Base-by-base conservation (phyloP, 2,888 invertebrate species). In the Selenia dentaria region DNA sequence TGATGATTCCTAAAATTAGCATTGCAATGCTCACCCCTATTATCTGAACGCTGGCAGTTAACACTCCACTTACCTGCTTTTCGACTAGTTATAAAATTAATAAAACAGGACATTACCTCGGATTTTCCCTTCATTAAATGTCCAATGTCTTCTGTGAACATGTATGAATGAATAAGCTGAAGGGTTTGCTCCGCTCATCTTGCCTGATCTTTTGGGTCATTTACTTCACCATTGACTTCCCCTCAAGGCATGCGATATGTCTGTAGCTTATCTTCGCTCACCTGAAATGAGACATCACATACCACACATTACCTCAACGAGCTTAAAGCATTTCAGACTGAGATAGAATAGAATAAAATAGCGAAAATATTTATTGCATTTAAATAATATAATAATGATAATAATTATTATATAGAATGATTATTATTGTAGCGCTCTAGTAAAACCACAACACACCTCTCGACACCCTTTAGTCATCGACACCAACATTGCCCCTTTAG, bases 1-100 rank as follows among this genome's bases (percentile, higher is more conserved):
- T n/a, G 28, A 27, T 22, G 24, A 2, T 6, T 24, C 11, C 18
- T 8, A 28, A 50, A 40, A 32, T 3, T 10, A 6, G 1, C 48
- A 24, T n/a, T 24, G n/a, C 24, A 5, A 0, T 5, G 11, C 29
- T 48, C 10, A 48, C 48, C 3, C 11, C 44, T n/a, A 24, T 24
- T 24, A 24, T 24, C 24, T n/a, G 24, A 24, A n/a, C n/a, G 4
- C 2, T 51, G 5, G 0, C 8, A 14, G 24, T 48, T 44, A 0
- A 50, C 28, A 20, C 32, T 33, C 3, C 9, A 18, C 16, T 26
- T 2, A 34, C 44, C 26, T 54, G 36, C 6, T 36, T 40, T 33
- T 50, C 50, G 0, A 44, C 49, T 1, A 2, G 2, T 22, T 13
- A 44, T 34, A 33, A 48, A 54, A 4, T 36, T 6, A 10, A 26